A percentile compares a stretch with the other conserved stretches of the same genome.
Evolutionary conservation across 2,888 invertebrate genomes (phyloP).

Genomic region (Erebia aethiops): DNA sequence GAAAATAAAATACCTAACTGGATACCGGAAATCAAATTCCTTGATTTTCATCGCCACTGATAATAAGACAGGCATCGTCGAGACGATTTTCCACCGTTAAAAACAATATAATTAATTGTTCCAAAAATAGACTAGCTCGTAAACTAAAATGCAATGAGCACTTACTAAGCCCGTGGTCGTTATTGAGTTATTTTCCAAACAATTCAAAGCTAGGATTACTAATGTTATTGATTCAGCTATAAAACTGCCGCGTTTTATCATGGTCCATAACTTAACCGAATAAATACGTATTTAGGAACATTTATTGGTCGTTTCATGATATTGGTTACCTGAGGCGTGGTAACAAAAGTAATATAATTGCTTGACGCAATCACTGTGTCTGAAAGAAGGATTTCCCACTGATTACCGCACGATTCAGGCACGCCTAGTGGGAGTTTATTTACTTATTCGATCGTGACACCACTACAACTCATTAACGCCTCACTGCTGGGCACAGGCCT

Average conservation of each 20-base stretch:
- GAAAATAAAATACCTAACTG: too few species aligned
- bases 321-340: conserved; percentile 40
- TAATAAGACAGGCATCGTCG: too few species aligned
- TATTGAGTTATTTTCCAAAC: conserved; percentile 37
- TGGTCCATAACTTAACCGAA: conserved; percentile 65
- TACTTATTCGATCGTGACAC: too few species aligned
- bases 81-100: not conserved
- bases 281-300: conserved; percentile 64
- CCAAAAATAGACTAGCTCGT: conserved; percentile 25
- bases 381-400: too few species aligned
- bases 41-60: too few species aligned
- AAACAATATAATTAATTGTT: not conserved
- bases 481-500: too few species aligned
- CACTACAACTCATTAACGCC: too few species aligned
- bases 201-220: conserved; percentile 42
- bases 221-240: conserved; percentile 64
- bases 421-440: too few species aligned
- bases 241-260: conserved; percentile 66
- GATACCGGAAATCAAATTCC: too few species aligned
- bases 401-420: too few species aligned
- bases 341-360: conserved; percentile 26
- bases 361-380: conserved; percentile 19
- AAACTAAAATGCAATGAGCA: conserved; percentile 17
- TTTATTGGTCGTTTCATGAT: conserved; percentile 57
- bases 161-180: conserved; percentile 22